These are phyloP conservation scores for Brachionus rotundiformis DNA, from an alignment of 1,140 invertebrate species.

Conservation along the genomic window DNA sequence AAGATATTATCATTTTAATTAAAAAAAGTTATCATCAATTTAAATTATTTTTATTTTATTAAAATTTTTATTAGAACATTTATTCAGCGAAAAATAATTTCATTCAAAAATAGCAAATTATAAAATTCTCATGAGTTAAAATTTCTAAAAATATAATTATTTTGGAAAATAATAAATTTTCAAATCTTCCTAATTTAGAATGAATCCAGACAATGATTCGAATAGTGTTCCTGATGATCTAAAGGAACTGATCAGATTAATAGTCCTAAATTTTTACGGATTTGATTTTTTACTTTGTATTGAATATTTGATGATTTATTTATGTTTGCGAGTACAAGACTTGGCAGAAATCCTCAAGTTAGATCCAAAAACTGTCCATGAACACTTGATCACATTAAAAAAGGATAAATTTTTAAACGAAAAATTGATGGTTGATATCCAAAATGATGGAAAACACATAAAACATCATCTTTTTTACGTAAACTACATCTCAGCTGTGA, in stretches of 20 bases:
- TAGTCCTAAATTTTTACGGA: background rate
- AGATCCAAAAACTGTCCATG: constrained; percentile 29
- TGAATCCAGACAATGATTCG: background rate
- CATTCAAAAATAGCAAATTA: no score
- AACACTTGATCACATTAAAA: background rate
- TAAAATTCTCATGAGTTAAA: no score
- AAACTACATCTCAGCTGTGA: background rate
- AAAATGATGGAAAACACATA: constrained; percentile 28
- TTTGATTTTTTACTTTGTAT: constrained; percentile 34
- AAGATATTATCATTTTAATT: no score
- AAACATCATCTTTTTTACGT: constrained; percentile 21
- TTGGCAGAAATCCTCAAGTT: constrained; percentile 27
- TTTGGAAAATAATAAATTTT: background rate
- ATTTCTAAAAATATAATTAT: no score
- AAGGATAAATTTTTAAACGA: constrained; percentile 41
- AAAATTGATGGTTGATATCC: background rate
- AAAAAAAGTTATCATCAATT: no score
- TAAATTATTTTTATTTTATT: no score
- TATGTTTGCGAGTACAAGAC: constrained; percentile 13
- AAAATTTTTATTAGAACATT: no score
- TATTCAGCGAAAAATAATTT: no score
- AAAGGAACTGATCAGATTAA: constrained; percentile 4
- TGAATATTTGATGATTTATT: constrained; percentile 18
- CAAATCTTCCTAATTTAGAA: background rate
- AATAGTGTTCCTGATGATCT: background rate